Conservation (phyloP, 2,797 vertebrate genomes). For the Sarcoramphus papa region DNA sequence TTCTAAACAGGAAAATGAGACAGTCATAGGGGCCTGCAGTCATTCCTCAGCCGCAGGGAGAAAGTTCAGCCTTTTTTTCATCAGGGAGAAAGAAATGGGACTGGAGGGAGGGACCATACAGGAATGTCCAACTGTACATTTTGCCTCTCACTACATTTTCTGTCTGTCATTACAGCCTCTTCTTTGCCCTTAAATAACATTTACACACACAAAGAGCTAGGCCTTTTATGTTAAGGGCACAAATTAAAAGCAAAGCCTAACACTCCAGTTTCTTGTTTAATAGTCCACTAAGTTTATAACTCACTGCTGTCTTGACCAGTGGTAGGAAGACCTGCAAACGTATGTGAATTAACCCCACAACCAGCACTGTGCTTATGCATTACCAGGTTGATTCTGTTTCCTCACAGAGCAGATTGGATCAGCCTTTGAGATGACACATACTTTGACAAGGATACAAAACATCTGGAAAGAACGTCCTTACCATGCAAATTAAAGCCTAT, state of each 20-base stretch:
- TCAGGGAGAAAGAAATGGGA: background rate
- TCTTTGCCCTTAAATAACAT: background rate
- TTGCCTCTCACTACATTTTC: background rate
- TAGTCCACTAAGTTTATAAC: background rate
- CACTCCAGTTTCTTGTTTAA: background rate
- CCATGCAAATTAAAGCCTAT: background rate
- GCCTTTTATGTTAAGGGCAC: background rate
- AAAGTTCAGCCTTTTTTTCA: background rate
- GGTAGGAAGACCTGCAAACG: background rate
- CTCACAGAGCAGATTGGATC: background rate
- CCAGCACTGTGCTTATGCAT: background rate
- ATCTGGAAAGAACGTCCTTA: background rate
- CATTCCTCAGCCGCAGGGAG: background rate
- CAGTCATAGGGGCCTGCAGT: background rate
- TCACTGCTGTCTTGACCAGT: background rate
- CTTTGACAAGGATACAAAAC: background rate
- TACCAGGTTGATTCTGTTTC: background rate
- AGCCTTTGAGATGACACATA: background rate
- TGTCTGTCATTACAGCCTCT: background rate
- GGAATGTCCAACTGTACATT: background rate
- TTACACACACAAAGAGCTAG: background rate
- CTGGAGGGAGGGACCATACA: background rate
- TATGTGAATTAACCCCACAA: background rate
- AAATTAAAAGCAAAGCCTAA: background rate
- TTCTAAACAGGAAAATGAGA: background rate